Conservation (phyloP, 2,113 vertebrate genomes). For the Actinemys pallida region DNA sequence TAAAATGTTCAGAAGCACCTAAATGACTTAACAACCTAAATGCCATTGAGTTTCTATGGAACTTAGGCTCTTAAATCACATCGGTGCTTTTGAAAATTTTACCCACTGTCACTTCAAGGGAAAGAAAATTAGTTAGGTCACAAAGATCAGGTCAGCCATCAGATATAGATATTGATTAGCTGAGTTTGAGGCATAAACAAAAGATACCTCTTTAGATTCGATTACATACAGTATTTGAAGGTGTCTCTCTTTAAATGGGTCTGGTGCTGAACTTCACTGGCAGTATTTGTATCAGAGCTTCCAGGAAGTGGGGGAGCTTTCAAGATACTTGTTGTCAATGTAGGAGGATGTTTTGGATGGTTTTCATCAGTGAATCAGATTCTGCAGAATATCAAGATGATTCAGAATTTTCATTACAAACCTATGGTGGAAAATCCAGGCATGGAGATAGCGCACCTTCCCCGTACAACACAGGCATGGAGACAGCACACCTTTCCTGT, state of each 20-base stretch:
- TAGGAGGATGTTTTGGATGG: slow-evolving; percentile 60
- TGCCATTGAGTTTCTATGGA: neutral
- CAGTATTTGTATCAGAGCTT: slow-evolving; percentile 57
- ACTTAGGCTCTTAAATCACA: neutral
- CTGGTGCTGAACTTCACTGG: slow-evolving; percentile 47
- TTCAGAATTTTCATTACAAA: neutral
- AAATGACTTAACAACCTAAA: neutral
- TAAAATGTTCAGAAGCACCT: neutral
- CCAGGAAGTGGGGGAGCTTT: slow-evolving; percentile 54
- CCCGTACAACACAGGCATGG: neutral
- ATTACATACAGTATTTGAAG: neutral
- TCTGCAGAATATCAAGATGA: slow-evolving; percentile 11
- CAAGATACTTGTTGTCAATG: slow-evolving; percentile 37
- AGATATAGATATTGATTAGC: neutral
- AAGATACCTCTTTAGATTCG: neutral
- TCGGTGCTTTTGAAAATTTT: accelerated
- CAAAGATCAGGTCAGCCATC: neutral
- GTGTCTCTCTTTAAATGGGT: neutral
- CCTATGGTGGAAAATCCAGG: neutral
- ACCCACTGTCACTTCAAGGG: accelerated
- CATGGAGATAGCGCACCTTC: neutral
- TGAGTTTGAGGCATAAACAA: neutral
- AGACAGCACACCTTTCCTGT: too few relatives aligned
- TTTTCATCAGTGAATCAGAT: slow-evolving; percentile 68
- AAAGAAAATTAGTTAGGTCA: accelerated